A percentile compares a stretch with the other conserved stretches of the same genome.
Evolutionary conservation across 2,888 invertebrate species (phyloP).

Genomic region (Mimas tiliae): DNA sequence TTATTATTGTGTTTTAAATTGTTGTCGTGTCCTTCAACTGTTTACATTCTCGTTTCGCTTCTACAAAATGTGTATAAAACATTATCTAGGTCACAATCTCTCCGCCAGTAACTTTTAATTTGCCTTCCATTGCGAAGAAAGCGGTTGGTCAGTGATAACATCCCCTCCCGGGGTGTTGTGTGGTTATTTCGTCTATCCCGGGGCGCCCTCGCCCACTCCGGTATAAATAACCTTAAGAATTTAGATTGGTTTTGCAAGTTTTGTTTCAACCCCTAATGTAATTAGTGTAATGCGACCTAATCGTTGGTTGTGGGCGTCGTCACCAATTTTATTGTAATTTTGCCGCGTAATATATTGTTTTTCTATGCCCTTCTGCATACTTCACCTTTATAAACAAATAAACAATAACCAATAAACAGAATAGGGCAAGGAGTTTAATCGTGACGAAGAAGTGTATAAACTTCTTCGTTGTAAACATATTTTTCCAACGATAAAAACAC

Average conservation of each 20-base stretch:
- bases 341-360: neutral
- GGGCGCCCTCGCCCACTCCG: slow-evolving; percentile 21
- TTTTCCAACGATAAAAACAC: too few relatives aligned
- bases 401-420: neutral
- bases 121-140: neutral
- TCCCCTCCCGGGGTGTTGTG: slow-evolving; percentile 28
- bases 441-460: too few relatives aligned
- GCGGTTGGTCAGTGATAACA: slow-evolving; percentile 16
- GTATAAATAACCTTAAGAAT: slow-evolving; percentile 45
- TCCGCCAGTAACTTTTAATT: neutral
- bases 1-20: too few relatives aligned
- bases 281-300: slow-evolving; percentile 15
- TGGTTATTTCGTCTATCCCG: slow-evolving; percentile 19
- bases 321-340: neutral
- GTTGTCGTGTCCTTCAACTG: too few relatives aligned
- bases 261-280: slow-evolving; percentile 17
- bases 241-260: slow-evolving; percentile 37
- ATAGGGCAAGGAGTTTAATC: too few relatives aligned
- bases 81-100: slow-evolving; percentile 5
- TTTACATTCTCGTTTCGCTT: too few relatives aligned
- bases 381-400: neutral
- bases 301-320: slow-evolving; percentile 8
- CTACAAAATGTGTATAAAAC: slow-evolving; percentile 24
- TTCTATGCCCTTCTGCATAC: neutral
- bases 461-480: too few relatives aligned